Percentiles rank a stretch among this genome's conserved stretches.
Evolutionary conservation across 2,113 vertebrate species (phyloP).

Genomic region (Myotis brandtii): DNA sequence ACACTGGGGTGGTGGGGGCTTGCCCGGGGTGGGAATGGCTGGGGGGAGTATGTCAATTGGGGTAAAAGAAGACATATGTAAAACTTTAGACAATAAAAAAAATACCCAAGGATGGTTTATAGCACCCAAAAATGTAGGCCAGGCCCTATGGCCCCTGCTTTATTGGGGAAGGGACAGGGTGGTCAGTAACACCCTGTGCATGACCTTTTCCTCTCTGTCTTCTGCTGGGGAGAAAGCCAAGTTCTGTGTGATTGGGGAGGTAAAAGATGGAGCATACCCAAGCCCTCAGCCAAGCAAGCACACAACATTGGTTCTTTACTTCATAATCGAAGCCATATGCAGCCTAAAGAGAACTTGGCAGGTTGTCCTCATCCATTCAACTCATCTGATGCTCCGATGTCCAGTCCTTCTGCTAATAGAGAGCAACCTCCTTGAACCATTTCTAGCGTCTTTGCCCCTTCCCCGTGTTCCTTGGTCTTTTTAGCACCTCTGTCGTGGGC

Average conservation of each 20-base stretch:
- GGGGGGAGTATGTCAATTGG: too few relatives aligned
- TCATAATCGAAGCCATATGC: neutral
- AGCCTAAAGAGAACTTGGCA: neutral
- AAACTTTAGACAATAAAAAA: too few relatives aligned
- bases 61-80: too few relatives aligned
- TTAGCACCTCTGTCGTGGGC: neutral
- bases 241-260: neutral
- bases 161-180: neutral
- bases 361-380: neutral
- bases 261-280: neutral
- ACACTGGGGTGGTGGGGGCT: too few relatives aligned
- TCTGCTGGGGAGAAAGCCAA: conserved; percentile 1
- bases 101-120: neutral
- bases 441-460: neutral
- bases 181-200: neutral
- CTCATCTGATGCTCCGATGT: neutral
- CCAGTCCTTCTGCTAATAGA: neutral
- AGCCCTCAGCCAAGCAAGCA: neutral
- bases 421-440: neutral
- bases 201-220: neutral
- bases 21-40: too few relatives aligned
- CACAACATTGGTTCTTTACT: neutral
- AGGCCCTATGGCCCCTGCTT: neutral
- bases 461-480: neutral
- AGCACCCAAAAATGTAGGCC: neutral